Evolutionary conservation across 2,113 vertebrate genomes (phyloP).

Genomic region (Poeciliopsis turrubarensis): DNA sequence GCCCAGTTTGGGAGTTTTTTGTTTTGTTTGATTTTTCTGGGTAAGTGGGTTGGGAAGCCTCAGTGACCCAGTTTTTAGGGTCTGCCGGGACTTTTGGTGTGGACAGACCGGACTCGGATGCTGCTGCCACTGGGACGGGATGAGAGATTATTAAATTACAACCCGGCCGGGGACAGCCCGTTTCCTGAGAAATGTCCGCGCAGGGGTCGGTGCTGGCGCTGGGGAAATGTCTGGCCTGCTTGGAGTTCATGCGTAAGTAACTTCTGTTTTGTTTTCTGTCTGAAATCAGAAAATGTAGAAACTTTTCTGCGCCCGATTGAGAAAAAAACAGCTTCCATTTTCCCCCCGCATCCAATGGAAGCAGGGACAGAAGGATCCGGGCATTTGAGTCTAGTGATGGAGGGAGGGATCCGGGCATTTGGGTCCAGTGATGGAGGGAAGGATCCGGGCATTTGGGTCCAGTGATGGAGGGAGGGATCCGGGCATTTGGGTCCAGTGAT

Average conservation of each 20-base stretch:
- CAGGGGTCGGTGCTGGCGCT: conserved; percentile 53
- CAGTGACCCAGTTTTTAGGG: conserved; percentile 56
- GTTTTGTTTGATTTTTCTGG: conserved; percentile 8
- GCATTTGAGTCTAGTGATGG: conserved; percentile 4
- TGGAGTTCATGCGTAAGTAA: conserved; percentile 66
- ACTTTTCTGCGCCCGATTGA: conserved; percentile 18
- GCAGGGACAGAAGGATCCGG: conserved; percentile 55
- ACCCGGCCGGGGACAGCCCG: background rate
- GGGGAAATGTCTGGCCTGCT: conserved; percentile 63
- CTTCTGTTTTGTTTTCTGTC: background rate
- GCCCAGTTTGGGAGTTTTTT: conserved; percentile 21
- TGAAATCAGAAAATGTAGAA: background rate
- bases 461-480: conserved; percentile 43
- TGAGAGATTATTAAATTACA: conserved; percentile 8
- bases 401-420: conserved; percentile 28
- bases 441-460: conserved; percentile 33
- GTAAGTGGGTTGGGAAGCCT: conserved; percentile 52
- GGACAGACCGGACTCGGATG: conserved; percentile 15
- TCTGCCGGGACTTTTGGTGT: conserved; percentile 14
- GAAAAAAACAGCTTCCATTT: conserved; percentile 42
- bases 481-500: conserved; percentile 4
- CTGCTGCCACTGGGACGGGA: conserved; percentile 17
- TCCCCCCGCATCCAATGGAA: conserved; percentile 57
- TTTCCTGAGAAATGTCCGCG: conserved; percentile 50
- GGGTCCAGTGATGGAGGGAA: conserved; percentile 2